Evolutionary conservation across 53 echinoderm and acorn worm species (phyloP).

Genomic region (Astropecten irregularis): DNA sequence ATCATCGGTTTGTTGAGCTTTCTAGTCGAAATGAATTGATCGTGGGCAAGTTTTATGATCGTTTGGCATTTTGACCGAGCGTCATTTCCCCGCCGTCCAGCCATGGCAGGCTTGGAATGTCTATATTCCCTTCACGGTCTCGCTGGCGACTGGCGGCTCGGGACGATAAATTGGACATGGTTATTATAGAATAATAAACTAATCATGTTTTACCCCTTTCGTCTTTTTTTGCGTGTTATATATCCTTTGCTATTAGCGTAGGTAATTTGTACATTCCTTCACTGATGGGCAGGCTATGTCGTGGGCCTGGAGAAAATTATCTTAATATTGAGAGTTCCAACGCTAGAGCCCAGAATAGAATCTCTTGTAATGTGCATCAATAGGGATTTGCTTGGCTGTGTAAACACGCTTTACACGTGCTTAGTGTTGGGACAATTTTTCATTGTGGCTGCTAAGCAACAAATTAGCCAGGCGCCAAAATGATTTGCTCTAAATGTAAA

Average conservation of each 20-base stretch:
- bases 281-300: background rate
- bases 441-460: too few relatives aligned
- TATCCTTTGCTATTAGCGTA: background rate
- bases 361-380: too few relatives aligned
- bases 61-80: constrained; percentile 21
- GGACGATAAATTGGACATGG: background rate
- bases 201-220: background rate
- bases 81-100: constrained; percentile 1
- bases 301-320: too few relatives aligned
- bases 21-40: constrained; percentile 6
- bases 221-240: background rate
- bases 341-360: too few relatives aligned
- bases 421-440: too few relatives aligned
- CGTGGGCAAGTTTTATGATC: background rate
- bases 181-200: background rate
- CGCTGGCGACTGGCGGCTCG: background rate
- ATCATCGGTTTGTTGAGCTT: constrained; percentile 2
- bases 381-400: too few relatives aligned
- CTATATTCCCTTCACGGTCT: too few relatives aligned
- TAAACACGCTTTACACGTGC: too few relatives aligned
- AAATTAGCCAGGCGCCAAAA: too few relatives aligned
- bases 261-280: constrained; percentile 10
- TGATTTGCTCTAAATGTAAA: too few relatives aligned
- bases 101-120: constrained; percentile 23
- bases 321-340: too few relatives aligned